These are phyloP conservation scores for Phyllotreta cruciferae DNA, from an alignment of 2,888 invertebrate genomes.

Conservation along the genomic window DNA sequence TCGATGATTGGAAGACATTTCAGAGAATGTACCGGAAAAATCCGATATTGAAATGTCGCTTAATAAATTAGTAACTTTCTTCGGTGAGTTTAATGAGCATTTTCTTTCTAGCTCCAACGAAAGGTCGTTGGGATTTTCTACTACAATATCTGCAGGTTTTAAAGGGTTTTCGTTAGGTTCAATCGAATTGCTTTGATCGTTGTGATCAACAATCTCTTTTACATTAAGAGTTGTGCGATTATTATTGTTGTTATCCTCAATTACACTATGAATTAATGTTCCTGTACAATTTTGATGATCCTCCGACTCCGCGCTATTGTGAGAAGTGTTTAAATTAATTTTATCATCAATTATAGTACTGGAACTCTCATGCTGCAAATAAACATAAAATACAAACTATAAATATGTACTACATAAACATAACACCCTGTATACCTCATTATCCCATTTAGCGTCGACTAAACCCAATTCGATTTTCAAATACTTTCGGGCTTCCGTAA, in stretches of 20 bases:
- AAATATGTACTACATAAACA: no score
- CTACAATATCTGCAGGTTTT: neutral
- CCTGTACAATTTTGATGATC: neutral
- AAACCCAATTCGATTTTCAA: constrained; percentile 78
- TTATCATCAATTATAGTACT: no score
- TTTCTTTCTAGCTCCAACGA: constrained; percentile 10
- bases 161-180: no score
- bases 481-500: constrained; percentile 75
- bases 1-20: constrained; percentile 5
- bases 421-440: neutral
- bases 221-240: neutral
- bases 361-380: no score
- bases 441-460: constrained; percentile 72
- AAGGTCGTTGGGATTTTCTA: constrained; percentile 10
- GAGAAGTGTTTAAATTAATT: no score
- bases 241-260: neutral
- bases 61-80: constrained; percentile 1
- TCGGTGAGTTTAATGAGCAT: constrained; percentile 9
- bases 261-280: neutral
- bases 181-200: no score
- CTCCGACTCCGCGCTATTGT: no score
- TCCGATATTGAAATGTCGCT: constrained; percentile 19
- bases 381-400: no score
- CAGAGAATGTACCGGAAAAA: constrained; percentile 25
- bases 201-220: neutral